Conservation (phyloP, 2,888 invertebrate species). For the Bellardia pandia region DNA sequence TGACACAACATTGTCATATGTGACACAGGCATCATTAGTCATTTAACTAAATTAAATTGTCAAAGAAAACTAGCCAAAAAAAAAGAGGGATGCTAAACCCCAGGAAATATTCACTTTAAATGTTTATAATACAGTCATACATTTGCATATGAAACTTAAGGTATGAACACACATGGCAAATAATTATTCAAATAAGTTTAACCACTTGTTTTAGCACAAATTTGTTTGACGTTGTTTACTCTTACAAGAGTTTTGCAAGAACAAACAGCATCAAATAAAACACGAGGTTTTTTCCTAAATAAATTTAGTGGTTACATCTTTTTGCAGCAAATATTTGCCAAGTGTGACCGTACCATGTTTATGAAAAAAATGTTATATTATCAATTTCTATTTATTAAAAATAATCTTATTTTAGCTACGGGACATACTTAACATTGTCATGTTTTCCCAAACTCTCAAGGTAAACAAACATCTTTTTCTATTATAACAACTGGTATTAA, state of each 20-base stretch:
- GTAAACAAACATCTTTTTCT: not conserved
- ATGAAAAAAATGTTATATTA: not conserved
- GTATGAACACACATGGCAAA: no score
- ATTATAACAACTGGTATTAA: conserved; percentile 36
- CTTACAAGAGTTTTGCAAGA: no score
- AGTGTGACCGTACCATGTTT: not conserved
- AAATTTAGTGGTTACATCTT: no score
- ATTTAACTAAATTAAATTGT: conserved; percentile 73
- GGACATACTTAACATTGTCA: conserved; percentile 52
- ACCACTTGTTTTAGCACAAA: no score
- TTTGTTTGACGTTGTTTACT: no score
- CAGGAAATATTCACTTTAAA: not conserved
- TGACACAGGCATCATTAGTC: conserved; percentile 81
- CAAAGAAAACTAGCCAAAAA: not conserved
- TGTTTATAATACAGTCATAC: conserved; percentile 7
- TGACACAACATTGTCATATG: conserved; percentile 80
- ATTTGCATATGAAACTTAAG: conserved; percentile 38
- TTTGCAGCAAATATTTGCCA: no score
- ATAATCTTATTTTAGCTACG: conserved; percentile 35
- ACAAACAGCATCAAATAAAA: no score
- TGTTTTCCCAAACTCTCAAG: not conserved
- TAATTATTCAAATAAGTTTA: no score
- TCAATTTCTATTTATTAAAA: conserved; percentile 47
- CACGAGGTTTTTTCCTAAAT: not conserved
- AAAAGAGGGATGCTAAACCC: not conserved